Conservation (phyloP, 2,797 vertebrate genomes). For the Platyrinchus mystaceus region DNA sequence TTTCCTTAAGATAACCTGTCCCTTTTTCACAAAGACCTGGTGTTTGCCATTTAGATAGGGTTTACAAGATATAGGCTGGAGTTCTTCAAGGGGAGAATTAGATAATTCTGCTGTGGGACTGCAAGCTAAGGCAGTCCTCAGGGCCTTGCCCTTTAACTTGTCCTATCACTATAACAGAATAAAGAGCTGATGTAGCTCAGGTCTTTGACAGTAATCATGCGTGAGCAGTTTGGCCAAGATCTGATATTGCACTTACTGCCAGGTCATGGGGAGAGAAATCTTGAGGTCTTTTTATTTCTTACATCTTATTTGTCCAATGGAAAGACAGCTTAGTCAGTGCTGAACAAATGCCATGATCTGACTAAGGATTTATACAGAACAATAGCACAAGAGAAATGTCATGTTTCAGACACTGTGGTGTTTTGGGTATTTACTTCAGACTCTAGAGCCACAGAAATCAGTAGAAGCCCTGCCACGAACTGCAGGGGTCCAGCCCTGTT, state of each 20-base stretch:
- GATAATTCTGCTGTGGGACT: not conserved
- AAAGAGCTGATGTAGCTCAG: slow-evolving; percentile 18
- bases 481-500: not conserved
- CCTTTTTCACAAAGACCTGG: not conserved
- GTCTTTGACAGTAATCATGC: not conserved
- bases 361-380: not conserved
- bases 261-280: not conserved
- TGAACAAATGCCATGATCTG: not conserved
- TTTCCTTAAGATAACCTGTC: not conserved
- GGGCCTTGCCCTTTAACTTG: slow-evolving; percentile 7
- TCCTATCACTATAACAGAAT: not conserved
- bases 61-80: not conserved
- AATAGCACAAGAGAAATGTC: not conserved
- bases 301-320: not conserved
- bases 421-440: not conserved
- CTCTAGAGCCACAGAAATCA: not conserved
- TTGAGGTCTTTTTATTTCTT: not conserved
- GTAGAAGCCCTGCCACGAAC: not conserved
- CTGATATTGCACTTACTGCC: not conserved
- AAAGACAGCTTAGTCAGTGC: not conserved
- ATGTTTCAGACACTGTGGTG: not conserved
- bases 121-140: not conserved
- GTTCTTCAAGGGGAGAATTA: not conserved
- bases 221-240: not conserved
- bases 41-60: not conserved